Percentiles rank a stretch among this genome's conserved stretches.
These are phyloP conservation scores for Nannoperca obscura DNA, from an alignment of 2,797 vertebrate genomes.

Conservation along the genomic window DNA sequence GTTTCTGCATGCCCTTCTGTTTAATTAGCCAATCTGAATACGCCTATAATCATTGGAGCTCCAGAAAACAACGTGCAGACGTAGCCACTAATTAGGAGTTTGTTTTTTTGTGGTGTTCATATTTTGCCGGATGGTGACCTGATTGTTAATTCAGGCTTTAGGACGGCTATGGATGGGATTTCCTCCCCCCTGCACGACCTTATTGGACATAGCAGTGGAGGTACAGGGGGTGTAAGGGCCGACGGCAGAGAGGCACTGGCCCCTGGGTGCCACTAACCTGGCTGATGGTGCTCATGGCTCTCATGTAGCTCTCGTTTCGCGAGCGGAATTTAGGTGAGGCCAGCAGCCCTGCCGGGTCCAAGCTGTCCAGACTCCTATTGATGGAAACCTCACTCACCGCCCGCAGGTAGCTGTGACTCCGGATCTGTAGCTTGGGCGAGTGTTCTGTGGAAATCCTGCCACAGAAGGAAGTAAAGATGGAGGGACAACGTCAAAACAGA, in stretches of 20 bases:
- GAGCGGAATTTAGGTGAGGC: slow-evolving; percentile 98
- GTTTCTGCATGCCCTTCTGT: slow-evolving; percentile 40
- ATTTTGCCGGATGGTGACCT: slow-evolving; percentile 51
- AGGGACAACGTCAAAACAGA: slow-evolving; percentile 20
- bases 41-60: slow-evolving; percentile 50
- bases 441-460: slow-evolving; percentile 96
- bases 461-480: background rate
- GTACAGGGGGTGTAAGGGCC: slow-evolving; percentile 35
- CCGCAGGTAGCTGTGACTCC: slow-evolving; percentile 98
- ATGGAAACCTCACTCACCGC: slow-evolving; percentile 99
- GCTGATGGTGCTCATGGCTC: slow-evolving; percentile 99
- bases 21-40: slow-evolving; percentile 66
- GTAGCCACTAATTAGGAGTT: slow-evolving; percentile 59
- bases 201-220: slow-evolving; percentile 36
- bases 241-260: slow-evolving; percentile 39
- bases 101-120: slow-evolving; percentile 33
- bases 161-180: slow-evolving; percentile 35
- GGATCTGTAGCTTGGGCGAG: slow-evolving; percentile 97
- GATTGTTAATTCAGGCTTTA: slow-evolving; percentile 50
- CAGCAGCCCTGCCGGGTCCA: slow-evolving; percentile 92
- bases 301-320: slow-evolving; percentile 99
- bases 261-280: slow-evolving; percentile 88
- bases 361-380: slow-evolving; percentile 97
- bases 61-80: slow-evolving; percentile 53
- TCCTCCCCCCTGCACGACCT: slow-evolving; percentile 68